These are phyloP conservation scores for Poeciliopsis gracilis DNA, from an alignment of 2,797 vertebrate genomes.

Conservation along the genomic window DNA sequence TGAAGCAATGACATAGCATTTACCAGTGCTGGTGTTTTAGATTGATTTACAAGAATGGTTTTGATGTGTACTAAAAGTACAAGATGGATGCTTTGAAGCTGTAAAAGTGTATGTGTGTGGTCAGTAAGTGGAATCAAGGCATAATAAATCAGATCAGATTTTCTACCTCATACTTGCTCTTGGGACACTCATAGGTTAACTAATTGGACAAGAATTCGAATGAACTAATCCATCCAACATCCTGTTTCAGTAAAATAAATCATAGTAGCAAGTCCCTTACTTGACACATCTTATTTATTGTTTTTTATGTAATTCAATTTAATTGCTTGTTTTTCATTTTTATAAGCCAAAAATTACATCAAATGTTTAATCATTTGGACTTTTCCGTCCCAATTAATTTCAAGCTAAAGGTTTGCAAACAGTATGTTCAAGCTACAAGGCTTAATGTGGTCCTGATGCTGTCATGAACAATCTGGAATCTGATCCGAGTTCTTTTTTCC, in stretches of 20 bases:
- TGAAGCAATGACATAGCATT: conserved; percentile 42
- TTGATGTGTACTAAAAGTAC: conserved; percentile 27
- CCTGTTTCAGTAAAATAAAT: not conserved
- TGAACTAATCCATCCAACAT: not conserved
- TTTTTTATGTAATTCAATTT: not conserved
- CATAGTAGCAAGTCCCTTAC: not conserved
- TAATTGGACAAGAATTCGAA: not conserved
- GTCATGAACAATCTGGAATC: not conserved
- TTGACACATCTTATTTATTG: not conserved
- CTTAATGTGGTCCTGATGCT: not conserved
- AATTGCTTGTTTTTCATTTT: not conserved
- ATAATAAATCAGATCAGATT: conserved; percentile 4
- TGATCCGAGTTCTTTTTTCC: not conserved
- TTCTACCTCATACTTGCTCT: not conserved
- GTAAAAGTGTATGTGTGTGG: not conserved
- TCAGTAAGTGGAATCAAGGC: not conserved
- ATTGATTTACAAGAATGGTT: conserved; percentile 22
- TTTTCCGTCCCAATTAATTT: not conserved
- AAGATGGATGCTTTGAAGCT: conserved; percentile 24
- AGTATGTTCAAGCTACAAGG: not conserved
- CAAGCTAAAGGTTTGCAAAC: not conserved
- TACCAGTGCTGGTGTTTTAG: conserved; percentile 38
- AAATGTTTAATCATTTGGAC: not conserved
- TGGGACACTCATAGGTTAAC: not conserved
- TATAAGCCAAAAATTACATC: not conserved